These are phyloP conservation scores for Emydocephalus ijimae DNA, from an alignment of 2,113 vertebrate genomes.

Conservation along the genomic window DNA sequence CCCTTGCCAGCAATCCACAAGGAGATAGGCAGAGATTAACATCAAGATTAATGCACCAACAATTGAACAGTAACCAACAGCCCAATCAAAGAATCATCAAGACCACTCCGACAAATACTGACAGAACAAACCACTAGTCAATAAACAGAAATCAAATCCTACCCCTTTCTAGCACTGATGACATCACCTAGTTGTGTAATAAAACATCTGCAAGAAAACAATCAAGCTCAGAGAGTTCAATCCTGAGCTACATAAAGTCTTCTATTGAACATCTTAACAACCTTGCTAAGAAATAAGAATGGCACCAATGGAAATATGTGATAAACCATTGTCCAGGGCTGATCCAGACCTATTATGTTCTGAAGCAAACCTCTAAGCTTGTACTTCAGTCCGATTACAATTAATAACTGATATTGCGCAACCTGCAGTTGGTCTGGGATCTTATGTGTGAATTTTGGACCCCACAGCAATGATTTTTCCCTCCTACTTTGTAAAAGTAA, in stretches of 20 bases:
- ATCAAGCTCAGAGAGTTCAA: not conserved
- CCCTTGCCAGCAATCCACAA: not conserved
- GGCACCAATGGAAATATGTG: too few species aligned
- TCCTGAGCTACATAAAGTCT: not conserved
- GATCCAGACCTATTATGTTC: not conserved
- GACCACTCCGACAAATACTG: not conserved
- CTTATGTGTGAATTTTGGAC: not conserved
- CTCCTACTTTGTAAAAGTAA: not conserved
- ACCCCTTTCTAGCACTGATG: not conserved
- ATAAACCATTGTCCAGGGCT: not conserved
- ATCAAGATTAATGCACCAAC: not conserved
- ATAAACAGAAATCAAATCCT: not conserved
- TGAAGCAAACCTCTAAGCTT: not conserved
- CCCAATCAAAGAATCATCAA: not conserved
- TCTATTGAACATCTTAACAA: not conserved
- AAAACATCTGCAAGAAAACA: not conserved
- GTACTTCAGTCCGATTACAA: not conserved
- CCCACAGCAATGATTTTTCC: not conserved
- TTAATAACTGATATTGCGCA: not conserved
- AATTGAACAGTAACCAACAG: not conserved
- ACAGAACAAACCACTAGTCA: not conserved
- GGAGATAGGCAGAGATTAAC: not conserved
- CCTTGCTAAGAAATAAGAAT: not conserved
- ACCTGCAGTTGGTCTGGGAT: not conserved
- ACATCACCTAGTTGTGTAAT: not conserved